phyloP scores from a whole-genome alignment of 2,797 vertebrate genomes.

The Acanthornis magna region DNA sequence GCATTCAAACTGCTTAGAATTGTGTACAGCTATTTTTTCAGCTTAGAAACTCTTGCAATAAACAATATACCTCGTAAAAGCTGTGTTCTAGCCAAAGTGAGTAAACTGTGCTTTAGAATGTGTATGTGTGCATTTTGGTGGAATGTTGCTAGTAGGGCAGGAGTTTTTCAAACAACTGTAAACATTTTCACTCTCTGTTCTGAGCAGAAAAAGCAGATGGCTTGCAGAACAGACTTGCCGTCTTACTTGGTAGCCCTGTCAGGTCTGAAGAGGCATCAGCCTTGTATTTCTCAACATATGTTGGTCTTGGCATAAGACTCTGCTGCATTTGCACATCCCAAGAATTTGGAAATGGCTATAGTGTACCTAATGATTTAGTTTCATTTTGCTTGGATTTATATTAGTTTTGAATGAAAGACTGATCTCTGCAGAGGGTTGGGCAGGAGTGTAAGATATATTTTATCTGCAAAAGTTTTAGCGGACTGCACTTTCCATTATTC shows the following conservation, averaged over 20 bases:
- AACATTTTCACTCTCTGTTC: neutral
- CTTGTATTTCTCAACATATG: neutral
- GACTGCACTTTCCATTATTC: neutral
- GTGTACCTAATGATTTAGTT: neutral
- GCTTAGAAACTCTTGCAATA: conserved; percentile 7
- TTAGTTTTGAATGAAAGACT: neutral
- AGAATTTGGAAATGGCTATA: neutral
- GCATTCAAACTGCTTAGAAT: neutral
- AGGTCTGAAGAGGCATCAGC: neutral
- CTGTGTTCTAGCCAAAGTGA: neutral
- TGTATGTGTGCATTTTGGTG: neutral
- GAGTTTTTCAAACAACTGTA: neutral
- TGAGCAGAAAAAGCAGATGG: conserved; percentile 17
- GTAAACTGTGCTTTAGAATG: neutral
- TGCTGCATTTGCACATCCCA: neutral
- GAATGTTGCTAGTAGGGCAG: neutral
- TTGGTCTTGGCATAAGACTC: neutral
- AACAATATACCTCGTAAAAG: neutral
- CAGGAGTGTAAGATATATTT: neutral
- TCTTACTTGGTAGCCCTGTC: neutral
- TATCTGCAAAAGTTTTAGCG: neutral
- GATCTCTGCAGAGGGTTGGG: neutral
- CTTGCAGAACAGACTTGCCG: neutral
- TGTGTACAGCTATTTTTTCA: neutral
- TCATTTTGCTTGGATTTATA: neutral